Percentiles rank a stretch among this genome's conserved stretches.
phyloP scores from a whole-genome alignment of 2,797 vertebrate species.

The Ctenochaetus hawaiiensis region DNA sequence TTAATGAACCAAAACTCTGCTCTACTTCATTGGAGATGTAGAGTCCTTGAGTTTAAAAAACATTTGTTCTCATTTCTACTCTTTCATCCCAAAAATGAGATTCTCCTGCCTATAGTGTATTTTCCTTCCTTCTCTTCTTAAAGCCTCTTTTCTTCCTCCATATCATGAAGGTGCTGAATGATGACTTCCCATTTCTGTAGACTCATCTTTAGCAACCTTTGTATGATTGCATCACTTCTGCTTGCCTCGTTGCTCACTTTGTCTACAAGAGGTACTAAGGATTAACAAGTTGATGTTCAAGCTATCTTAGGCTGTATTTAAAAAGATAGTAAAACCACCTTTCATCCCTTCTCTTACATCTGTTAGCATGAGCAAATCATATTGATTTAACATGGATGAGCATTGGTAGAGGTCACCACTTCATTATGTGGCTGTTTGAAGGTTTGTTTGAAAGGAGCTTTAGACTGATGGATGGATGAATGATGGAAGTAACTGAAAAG shows the following conservation, averaged over 20 bases:
- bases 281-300: constrained; percentile 44
- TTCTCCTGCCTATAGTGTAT: not conserved
- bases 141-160: too few relatives aligned
- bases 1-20: not conserved
- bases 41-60: not conserved
- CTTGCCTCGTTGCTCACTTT: constrained; percentile 2
- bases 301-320: constrained; percentile 46
- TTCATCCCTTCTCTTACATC: constrained; percentile 23
- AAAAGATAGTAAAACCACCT: constrained; percentile 34
- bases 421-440: constrained; percentile 28
- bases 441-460: constrained; percentile 9
- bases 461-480: not conserved
- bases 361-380: constrained; percentile 67
- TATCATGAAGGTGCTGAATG: too few relatives aligned
- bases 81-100: not conserved
- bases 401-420: constrained; percentile 31
- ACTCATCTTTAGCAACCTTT: not conserved
- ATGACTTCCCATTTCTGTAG: too few relatives aligned
- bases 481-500: constrained; percentile 10
- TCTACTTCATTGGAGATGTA: not conserved
- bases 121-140: not conserved
- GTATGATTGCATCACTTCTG: constrained; percentile 25
- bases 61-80: not conserved
- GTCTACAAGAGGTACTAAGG: constrained; percentile 46
- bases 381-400: constrained; percentile 63